Conservation (phyloP, 2,888 invertebrate species). For the Pyrrhosoma nymphula region DNA sequence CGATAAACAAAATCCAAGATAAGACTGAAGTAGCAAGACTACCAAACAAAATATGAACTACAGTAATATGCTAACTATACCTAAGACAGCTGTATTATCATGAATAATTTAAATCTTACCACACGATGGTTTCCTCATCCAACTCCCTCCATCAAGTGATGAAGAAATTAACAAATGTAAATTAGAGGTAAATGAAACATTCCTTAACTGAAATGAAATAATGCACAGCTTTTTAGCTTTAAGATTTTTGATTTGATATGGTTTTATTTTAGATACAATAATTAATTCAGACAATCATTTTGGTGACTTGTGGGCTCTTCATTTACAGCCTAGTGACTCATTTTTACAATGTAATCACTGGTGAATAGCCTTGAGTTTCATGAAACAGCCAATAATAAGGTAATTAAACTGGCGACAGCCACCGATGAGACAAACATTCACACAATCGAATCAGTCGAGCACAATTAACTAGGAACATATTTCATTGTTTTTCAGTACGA, state of each 20-base stretch:
- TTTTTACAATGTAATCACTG: not conserved
- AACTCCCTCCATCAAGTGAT: too few relatives aligned
- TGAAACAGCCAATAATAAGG: not conserved
- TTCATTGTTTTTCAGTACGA: constrained; percentile 24
- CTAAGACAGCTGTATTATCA: too few relatives aligned
- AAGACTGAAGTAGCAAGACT: too few relatives aligned
- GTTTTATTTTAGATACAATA: constrained; percentile 53
- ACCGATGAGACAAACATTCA: constrained; percentile 31
- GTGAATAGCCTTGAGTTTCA: not conserved
- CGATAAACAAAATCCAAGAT: too few relatives aligned
- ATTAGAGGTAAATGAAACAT: too few relatives aligned
- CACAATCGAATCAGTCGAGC: constrained; percentile 49
- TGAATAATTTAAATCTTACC: too few relatives aligned
- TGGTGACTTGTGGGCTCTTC: constrained; percentile 40
- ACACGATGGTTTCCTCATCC: too few relatives aligned
- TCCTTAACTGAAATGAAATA: not conserved
- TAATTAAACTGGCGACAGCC: not conserved
- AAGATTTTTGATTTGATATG: constrained; percentile 13
- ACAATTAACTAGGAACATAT: constrained; percentile 61
- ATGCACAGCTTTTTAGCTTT: not conserved
- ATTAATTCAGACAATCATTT: constrained; percentile 48
- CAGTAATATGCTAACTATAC: too few relatives aligned
- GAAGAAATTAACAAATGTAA: too few relatives aligned
- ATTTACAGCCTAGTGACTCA: not conserved
- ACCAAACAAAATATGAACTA: too few relatives aligned